Percentiles rank a stretch among this genome's conserved stretches.
These are phyloP conservation scores for Naja naja DNA, from an alignment of 2,113 vertebrate genomes.

Conservation along the genomic window DNA sequence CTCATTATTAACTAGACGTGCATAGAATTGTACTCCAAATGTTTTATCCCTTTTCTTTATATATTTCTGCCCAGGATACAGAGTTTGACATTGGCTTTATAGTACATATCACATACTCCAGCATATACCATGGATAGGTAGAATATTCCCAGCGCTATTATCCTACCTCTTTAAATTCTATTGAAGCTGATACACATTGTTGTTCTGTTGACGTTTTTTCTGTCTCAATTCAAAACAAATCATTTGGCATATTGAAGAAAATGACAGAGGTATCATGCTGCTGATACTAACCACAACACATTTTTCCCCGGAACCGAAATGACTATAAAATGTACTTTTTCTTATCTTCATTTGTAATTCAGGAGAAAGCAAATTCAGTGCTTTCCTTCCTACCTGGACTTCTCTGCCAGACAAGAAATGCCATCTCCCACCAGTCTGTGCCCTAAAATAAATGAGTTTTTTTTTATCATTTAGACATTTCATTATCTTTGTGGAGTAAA, in stretches of 20 bases:
- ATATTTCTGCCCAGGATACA: neutral
- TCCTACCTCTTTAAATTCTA: neutral
- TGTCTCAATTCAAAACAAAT: neutral
- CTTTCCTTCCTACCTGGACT: neutral
- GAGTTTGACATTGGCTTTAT: neutral
- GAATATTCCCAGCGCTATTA: neutral
- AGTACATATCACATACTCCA: neutral
- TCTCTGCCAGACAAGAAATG: neutral
- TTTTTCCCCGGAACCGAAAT: neutral
- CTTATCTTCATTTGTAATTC: neutral
- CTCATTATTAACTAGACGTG: neutral
- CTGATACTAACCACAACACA: neutral
- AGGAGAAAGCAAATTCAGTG: neutral
- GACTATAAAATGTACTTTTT: neutral
- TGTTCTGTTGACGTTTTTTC: neutral
- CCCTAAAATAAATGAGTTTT: neutral
- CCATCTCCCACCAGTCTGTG: neutral
- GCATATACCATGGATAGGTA: neutral
- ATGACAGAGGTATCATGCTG: neutral
- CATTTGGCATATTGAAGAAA: neutral
- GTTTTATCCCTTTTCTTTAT: neutral
- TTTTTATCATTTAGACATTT: neutral
- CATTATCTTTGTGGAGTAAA: neutral
- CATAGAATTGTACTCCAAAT: neutral
- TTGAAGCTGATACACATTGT: neutral